Evolutionary conservation across 2,888 invertebrate species (phyloP).

Genomic region (Eurytoma californica): DNA sequence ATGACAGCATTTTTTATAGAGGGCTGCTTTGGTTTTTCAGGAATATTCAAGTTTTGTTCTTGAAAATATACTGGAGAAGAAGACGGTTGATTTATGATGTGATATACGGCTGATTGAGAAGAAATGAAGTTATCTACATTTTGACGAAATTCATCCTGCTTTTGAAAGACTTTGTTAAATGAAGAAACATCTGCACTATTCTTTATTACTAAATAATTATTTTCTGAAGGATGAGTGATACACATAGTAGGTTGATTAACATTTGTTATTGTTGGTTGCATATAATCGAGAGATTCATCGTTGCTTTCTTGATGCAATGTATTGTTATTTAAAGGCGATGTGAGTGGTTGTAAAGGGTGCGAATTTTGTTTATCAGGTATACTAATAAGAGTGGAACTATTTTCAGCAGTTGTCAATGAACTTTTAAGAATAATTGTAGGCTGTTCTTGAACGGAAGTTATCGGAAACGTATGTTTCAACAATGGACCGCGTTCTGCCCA

Average conservation of each 20-base stretch:
- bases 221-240: slow-evolving; percentile 76
- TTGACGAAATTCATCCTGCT: slow-evolving; percentile 73
- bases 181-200: slow-evolving; percentile 70
- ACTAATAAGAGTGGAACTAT: slow-evolving; percentile 67
- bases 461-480: slow-evolving; percentile 68
- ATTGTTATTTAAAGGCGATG: slow-evolving; percentile 27
- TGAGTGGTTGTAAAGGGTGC: background rate
- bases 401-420: slow-evolving; percentile 73
- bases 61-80: slow-evolving; percentile 55
- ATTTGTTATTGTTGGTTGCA: background rate
- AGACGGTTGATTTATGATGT: slow-evolving; percentile 68
- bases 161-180: slow-evolving; percentile 68
- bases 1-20: background rate
- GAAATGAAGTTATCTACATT: slow-evolving; percentile 56
- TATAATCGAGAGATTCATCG: slow-evolving; percentile 15
- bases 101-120: slow-evolving; percentile 42
- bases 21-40: background rate
- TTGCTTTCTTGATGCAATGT: slow-evolving; percentile 9
- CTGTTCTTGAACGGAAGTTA: slow-evolving; percentile 70
- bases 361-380: slow-evolving; percentile 57
- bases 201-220: slow-evolving; percentile 81
- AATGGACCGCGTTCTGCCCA: slow-evolving; percentile 72
- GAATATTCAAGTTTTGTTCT: background rate
- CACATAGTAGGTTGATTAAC: slow-evolving; percentile 49
- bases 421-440: slow-evolving; percentile 75